phyloP scores from a whole-genome alignment of 1,140 invertebrate genomes.

The Bilobella aurantiaca region DNA sequence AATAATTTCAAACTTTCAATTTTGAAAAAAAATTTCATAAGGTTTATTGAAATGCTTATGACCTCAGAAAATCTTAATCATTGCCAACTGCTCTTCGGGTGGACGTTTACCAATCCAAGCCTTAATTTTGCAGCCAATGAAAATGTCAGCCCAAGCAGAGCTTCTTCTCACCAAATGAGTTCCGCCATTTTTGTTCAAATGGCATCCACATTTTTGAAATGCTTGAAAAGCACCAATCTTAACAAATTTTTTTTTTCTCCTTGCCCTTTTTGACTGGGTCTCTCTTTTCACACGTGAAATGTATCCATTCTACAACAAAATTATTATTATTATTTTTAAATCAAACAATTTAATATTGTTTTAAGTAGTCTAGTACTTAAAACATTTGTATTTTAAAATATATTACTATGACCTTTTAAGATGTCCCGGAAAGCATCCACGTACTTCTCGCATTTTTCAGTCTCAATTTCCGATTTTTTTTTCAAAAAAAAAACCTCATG shows the following conservation, averaged over 20 bases:
- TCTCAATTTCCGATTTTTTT: slow-evolving; percentile 24
- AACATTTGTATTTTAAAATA: not conserved
- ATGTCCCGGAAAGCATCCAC: slow-evolving; percentile 14
- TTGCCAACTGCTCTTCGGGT: too few species aligned
- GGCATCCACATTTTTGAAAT: slow-evolving; percentile 12
- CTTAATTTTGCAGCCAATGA: too few species aligned
- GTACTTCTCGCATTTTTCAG: slow-evolving; percentile 18
- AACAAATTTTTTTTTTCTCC: not conserved
- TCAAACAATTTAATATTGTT: not conserved
- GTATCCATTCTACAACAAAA: not conserved
- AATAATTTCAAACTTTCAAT: too few species aligned
- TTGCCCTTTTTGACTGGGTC: slow-evolving; percentile 10
- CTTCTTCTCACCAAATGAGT: slow-evolving; percentile 12
- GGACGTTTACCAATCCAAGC: too few species aligned
- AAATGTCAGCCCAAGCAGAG: slow-evolving; percentile 17
- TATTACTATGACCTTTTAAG: not conserved
- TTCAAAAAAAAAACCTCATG: too few species aligned
- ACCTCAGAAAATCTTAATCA: too few species aligned
- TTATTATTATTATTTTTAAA: too few species aligned
- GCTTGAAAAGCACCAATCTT: not conserved
- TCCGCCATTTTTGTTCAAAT: slow-evolving; percentile 8
- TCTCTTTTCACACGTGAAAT: not conserved
- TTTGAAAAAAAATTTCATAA: too few species aligned
- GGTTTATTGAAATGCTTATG: too few species aligned
- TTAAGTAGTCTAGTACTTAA: too few species aligned